These are phyloP conservation scores for Choloepus didactylus DNA, from an alignment of 2,797 vertebrate species.

Conservation along the genomic window DNA sequence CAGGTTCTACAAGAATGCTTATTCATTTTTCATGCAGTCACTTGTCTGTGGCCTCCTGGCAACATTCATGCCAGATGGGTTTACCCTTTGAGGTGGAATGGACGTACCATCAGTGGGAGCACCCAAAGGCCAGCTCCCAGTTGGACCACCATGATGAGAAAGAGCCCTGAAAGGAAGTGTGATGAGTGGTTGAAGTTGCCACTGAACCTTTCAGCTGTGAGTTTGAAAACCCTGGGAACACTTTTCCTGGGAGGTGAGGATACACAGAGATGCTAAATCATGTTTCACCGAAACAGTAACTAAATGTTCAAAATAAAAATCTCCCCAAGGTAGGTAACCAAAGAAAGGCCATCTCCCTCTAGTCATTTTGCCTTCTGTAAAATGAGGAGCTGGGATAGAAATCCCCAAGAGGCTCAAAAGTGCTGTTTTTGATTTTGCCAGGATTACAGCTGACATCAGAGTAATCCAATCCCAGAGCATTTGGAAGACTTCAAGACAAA, in stretches of 20 bases:
- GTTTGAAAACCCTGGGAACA: background rate
- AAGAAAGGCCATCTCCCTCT: background rate
- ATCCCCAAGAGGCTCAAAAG: background rate
- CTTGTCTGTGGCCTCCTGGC: background rate
- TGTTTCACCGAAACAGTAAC: background rate
- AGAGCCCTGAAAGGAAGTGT: background rate
- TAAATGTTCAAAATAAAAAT: background rate
- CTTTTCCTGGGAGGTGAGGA: background rate
- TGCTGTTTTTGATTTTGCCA: background rate
- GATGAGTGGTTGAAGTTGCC: background rate
- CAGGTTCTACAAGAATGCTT: background rate
- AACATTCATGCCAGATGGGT: background rate
- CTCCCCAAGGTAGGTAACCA: slow-evolving; percentile 18
- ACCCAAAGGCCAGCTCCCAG: background rate
- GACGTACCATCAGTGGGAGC: too few relatives aligned
- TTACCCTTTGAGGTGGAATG: background rate
- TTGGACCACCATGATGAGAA: background rate
- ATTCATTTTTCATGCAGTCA: background rate
- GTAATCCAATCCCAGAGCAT: background rate
- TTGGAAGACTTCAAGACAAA: background rate
- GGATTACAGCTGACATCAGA: background rate
- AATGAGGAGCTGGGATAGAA: background rate
- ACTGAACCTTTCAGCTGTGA: background rate
- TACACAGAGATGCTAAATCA: background rate
- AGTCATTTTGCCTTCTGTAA: background rate